Evolutionary conservation across 2,113 vertebrate genomes (phyloP).

Genomic region (Perca flavescens): DNA sequence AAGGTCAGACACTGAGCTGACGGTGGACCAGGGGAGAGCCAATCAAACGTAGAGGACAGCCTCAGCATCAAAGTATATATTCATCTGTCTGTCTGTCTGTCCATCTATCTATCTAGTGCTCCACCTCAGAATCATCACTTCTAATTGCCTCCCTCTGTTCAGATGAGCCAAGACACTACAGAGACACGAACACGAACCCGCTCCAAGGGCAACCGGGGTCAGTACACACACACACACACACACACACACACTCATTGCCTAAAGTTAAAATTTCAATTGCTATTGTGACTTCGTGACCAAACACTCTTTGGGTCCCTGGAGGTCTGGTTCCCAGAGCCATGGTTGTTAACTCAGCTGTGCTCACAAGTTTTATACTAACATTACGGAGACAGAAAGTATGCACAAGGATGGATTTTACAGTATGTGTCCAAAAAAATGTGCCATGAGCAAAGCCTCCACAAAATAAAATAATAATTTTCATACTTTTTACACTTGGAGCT

Average conservation of each 20-base stretch:
- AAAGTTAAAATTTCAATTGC: background rate
- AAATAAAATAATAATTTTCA: background rate
- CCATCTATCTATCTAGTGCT: background rate
- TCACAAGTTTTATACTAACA: background rate
- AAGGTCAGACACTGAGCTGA: slow-evolving; percentile 90
- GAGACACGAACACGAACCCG: slow-evolving; percentile 93
- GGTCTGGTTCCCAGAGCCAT: background rate
- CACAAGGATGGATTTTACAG: background rate
- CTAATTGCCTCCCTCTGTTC: slow-evolving; percentile 47
- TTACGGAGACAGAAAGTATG: background rate
- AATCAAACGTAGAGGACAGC: slow-evolving; percentile 84
- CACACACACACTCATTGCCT: background rate
- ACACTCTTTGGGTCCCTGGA: background rate
- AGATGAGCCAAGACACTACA: slow-evolving; percentile 96
- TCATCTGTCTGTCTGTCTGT: background rate
- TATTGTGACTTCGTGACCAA: background rate
- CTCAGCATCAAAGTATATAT: slow-evolving; percentile 85
- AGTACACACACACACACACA: slow-evolving; percentile 57
- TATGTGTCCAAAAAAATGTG: background rate
- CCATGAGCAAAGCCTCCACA: background rate
- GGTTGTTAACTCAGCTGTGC: background rate
- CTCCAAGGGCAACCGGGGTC: slow-evolving; percentile 94
- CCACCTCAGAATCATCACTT: background rate
- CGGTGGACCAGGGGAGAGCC: slow-evolving; percentile 89
- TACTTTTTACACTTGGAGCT: background rate